Conservation (phyloP, 2,797 vertebrate genomes). For the Pangasius mekongensis region DNA sequence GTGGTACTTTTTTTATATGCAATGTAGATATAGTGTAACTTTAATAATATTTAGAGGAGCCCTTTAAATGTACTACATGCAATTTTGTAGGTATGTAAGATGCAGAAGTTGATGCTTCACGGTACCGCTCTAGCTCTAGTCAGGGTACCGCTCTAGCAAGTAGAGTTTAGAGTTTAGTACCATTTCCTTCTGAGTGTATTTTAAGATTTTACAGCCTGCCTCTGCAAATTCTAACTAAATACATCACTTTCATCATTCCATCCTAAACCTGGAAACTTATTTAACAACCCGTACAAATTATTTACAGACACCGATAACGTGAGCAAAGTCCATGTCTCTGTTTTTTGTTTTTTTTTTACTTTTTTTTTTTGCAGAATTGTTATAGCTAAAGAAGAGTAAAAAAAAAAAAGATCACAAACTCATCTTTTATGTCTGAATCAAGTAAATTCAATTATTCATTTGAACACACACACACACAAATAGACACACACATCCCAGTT, state of each 20-base stretch:
- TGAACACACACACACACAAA: background rate
- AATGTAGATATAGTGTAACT: background rate
- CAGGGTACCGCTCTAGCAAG: background rate
- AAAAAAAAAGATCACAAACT: background rate
- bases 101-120: background rate
- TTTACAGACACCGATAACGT: background rate
- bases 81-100: background rate
- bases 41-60: background rate
- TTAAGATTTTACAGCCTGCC: background rate
- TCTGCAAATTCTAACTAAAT: background rate
- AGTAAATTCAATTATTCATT: background rate
- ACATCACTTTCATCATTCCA: background rate
- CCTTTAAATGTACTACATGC: background rate
- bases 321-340: background rate
- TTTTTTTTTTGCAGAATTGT: background rate
- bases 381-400: background rate
- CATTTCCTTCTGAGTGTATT: background rate
- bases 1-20: background rate
- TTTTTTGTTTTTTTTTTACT: background rate
- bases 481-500: background rate
- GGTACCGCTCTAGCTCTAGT: too few relatives aligned
- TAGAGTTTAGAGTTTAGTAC: background rate
- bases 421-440: background rate
- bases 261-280: background rate
- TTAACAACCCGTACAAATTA: constrained; percentile 8